These are phyloP conservation scores for Danio jaintianensis DNA, from an alignment of 2,797 vertebrate species.

Conservation along the genomic window DNA sequence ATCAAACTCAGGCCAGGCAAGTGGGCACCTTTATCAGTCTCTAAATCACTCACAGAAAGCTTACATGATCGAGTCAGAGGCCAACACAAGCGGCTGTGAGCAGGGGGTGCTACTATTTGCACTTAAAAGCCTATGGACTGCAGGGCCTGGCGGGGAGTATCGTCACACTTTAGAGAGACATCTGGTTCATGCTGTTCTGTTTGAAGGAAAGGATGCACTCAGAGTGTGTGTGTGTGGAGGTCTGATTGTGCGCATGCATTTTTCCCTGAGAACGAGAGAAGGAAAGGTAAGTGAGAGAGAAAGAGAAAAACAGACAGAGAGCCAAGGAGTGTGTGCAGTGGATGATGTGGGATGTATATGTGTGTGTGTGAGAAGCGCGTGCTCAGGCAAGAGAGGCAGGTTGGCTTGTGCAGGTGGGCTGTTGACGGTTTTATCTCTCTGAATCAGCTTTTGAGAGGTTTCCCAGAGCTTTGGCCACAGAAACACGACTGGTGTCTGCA, in stretches of 20 bases:
- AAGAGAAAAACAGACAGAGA: constrained; percentile 15
- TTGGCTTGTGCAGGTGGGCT: constrained; percentile 71
- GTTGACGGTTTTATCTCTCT: constrained; percentile 74
- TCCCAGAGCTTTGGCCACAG: constrained; percentile 52
- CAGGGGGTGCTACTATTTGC: constrained; percentile 2
- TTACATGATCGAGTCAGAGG: constrained; percentile 22
- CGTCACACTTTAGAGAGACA: constrained; percentile 8
- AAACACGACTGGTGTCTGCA: constrained; percentile 47
- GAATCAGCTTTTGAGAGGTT: constrained; percentile 56
- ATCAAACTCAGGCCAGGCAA: background rate
- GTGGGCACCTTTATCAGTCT: constrained; percentile 3
- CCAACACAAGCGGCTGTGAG: constrained; percentile 35
- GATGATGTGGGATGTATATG: constrained; percentile 22
- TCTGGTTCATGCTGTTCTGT: constrained; percentile 1
- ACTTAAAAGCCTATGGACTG: constrained; percentile 43
- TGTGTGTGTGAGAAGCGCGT: constrained; percentile 44
- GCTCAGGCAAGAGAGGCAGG: constrained; percentile 46
- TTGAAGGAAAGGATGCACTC: background rate
- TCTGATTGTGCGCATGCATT: background rate
- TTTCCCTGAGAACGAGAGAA: background rate
- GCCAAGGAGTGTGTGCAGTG: background rate
- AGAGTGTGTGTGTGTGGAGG: background rate
- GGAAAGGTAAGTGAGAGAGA: constrained; percentile 1
- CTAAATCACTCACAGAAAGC: background rate
- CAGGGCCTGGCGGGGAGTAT: constrained; percentile 29